Base-by-base conservation (phyloP, 2,888 invertebrate species). In the Rotaria magnacalcarata region DNA sequence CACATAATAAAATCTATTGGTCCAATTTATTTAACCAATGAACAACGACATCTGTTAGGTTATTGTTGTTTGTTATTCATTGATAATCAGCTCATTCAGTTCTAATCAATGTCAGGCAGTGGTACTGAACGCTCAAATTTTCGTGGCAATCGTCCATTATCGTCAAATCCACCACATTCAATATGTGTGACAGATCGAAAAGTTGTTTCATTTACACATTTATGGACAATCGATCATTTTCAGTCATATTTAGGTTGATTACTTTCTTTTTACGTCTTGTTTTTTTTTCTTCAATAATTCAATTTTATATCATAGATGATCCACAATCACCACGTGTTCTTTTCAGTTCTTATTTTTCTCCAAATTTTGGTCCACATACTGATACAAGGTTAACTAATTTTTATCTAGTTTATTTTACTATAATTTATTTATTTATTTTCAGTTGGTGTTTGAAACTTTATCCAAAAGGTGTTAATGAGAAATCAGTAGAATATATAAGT, bases 391-490 rank as follows among this genome's bases (percentile, higher is more conserved):
- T 34, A 19, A 4, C 14, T 52, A 14, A 52, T 54, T 16, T 54
- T 54, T 6, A 54, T 54, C 7, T 6, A 54, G 21, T 19, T 21
- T 19, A 5, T 67, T 67, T 67, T 5, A 6, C 19, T 67, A 6
- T 34, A 5, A 27, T 14, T 41, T 27, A 0, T 5, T n/a, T 60
- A 27, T 60, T 34, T 34, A 34, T 21, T 67, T 67, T 27, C n/a
- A 47, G 43, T 47, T 80, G 80, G 80, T 80, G 80, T 80, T 47
- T 80, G 14, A 80, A 80, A 47, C 80, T 80, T 80, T 80, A 80
- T 80, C 80, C 80, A n/a, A 80, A 80, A 80, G 80, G 80, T n/a
- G 80, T 80, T n/a, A 80, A 80, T n/a, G 80, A 80, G 47, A 80
- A 80, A 47, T 80, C 80, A 47, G 43, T 80, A n/a, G 80, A 80